A percentile compares a stretch with the other conserved stretches of the same genome.
phyloP scores from a whole-genome alignment of 64 coral and sea anemone species.

The Pachyseris speciosa region DNA sequence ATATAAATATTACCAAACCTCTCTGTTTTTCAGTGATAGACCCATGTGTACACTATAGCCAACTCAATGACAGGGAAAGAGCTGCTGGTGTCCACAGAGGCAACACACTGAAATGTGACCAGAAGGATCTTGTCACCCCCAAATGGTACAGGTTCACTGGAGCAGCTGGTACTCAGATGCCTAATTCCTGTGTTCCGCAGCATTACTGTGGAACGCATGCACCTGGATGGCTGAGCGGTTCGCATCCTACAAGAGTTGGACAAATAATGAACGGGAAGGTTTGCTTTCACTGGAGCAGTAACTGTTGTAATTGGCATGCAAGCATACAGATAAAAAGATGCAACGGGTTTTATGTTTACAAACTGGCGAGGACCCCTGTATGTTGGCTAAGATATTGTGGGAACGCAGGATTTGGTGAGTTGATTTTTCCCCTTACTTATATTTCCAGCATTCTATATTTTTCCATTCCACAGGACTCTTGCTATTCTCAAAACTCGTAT shows the following conservation, averaged over 20 bases:
- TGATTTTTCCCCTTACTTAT: neutral
- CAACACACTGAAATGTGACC: constrained; percentile 30
- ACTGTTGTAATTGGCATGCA: constrained; percentile 43
- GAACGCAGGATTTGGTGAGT: constrained; percentile 3
- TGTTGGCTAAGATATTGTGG: constrained; percentile 64
- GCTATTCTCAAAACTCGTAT: no score
- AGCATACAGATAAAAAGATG: constrained; percentile 61
- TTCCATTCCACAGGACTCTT: no score
- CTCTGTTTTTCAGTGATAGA: no score
- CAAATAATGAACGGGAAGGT: constrained; percentile 33
- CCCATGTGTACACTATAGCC: constrained; percentile 45
- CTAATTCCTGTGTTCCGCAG: constrained; percentile 29
- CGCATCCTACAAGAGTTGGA: neutral
- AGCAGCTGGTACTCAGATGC: constrained; percentile 30
- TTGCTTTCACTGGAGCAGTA: constrained; percentile 65
- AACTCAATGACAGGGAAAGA: neutral
- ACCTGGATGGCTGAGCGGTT: constrained; percentile 23
- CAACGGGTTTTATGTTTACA: constrained; percentile 60
- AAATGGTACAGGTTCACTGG: constrained; percentile 73
- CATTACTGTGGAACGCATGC: constrained; percentile 39
- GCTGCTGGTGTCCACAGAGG: constrained; percentile 33
- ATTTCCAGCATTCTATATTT: no score
- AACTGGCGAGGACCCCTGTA: constrained; percentile 18
- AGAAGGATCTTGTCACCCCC: neutral
- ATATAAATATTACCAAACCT: no score